A percentile compares a stretch with the other conserved stretches of the same genome.
phyloP scores from a whole-genome alignment of 1,140 invertebrate species.

The Cydia splendana region DNA sequence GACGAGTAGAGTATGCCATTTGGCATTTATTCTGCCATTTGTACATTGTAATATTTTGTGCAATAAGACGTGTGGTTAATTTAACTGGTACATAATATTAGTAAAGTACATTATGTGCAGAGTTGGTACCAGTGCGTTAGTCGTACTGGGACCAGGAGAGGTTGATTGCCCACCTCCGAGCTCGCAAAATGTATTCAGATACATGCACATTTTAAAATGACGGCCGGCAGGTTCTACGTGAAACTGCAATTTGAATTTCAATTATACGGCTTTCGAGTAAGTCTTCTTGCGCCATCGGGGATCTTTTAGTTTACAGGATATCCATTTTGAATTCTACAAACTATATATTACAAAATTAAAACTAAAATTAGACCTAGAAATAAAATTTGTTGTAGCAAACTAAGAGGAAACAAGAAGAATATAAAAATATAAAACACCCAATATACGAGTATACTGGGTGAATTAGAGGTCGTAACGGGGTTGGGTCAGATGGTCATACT shows the following conservation, averaged over 20 bases:
- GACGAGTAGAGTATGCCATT: too few relatives aligned
- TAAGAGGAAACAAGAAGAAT: too few relatives aligned
- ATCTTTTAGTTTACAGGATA: slow-evolving; percentile 12
- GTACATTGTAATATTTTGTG: too few relatives aligned
- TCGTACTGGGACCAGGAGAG: background rate
- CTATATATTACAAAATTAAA: too few relatives aligned
- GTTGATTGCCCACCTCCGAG: slow-evolving; percentile 13
- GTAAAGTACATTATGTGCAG: background rate
- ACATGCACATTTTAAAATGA: slow-evolving; percentile 19
- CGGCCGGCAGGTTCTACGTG: slow-evolving; percentile 14
- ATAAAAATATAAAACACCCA: too few relatives aligned
- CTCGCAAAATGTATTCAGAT: slow-evolving; percentile 16
- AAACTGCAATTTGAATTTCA: slow-evolving; percentile 21
- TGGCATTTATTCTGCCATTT: too few relatives aligned
- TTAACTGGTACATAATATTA: background rate
- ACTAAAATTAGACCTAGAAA: too few relatives aligned
- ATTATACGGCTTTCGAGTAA: slow-evolving; percentile 17
- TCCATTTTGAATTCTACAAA: background rate
- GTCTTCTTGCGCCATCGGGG: background rate
- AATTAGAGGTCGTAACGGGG: too few relatives aligned
- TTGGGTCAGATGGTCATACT: too few relatives aligned
- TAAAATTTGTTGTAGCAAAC: too few relatives aligned
- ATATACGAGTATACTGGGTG: too few relatives aligned
- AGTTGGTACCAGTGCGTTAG: background rate
- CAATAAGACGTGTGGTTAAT: too few relatives aligned